These are phyloP conservation scores for Chascanopsetta lugubris DNA, from an alignment of 2,113 vertebrate genomes.

Conservation along the genomic window DNA sequence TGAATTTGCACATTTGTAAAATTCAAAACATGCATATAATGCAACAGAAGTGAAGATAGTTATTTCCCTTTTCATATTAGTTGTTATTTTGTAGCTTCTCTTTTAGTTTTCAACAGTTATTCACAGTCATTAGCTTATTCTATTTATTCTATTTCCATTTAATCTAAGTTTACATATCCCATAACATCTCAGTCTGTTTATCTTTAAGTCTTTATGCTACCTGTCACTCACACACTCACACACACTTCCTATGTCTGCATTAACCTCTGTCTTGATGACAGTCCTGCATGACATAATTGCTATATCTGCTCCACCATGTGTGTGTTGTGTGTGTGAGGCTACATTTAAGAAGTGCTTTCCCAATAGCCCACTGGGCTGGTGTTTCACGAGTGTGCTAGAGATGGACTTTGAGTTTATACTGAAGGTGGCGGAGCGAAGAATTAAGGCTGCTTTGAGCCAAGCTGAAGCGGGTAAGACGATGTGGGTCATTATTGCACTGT, in stretches of 20 bases:
- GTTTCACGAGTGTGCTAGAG: slow-evolving; percentile 1
- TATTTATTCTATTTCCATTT: too few relatives aligned
- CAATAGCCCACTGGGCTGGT: neutral
- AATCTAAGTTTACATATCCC: too few relatives aligned
- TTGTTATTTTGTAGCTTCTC: too few relatives aligned
- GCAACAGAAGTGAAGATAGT: neutral
- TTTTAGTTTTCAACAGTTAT: too few relatives aligned
- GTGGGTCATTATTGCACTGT: neutral
- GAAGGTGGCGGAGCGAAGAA: slow-evolving; percentile 63
- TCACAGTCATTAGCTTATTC: too few relatives aligned
- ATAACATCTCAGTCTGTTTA: neutral
- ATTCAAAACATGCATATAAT: neutral
- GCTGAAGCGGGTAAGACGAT: slow-evolving; percentile 67
- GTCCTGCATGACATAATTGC: slow-evolving; percentile 54
- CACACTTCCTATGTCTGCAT: slow-evolving; percentile 30
- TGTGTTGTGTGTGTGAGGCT: slow-evolving; percentile 10
- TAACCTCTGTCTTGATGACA: slow-evolving; percentile 66
- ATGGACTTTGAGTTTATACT: slow-evolving; percentile 74
- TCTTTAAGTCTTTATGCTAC: neutral
- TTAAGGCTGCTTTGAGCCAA: slow-evolving; percentile 64
- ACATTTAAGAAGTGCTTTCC: slow-evolving; percentile 24
- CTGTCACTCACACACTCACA: slow-evolving; percentile 45
- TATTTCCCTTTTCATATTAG: too few relatives aligned
- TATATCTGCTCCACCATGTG: slow-evolving; percentile 37
- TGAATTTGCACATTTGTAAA: neutral